These are phyloP conservation scores for Aleiodes sp. DNA, from an alignment of 1,140 invertebrate genomes.

Conservation along the genomic window DNA sequence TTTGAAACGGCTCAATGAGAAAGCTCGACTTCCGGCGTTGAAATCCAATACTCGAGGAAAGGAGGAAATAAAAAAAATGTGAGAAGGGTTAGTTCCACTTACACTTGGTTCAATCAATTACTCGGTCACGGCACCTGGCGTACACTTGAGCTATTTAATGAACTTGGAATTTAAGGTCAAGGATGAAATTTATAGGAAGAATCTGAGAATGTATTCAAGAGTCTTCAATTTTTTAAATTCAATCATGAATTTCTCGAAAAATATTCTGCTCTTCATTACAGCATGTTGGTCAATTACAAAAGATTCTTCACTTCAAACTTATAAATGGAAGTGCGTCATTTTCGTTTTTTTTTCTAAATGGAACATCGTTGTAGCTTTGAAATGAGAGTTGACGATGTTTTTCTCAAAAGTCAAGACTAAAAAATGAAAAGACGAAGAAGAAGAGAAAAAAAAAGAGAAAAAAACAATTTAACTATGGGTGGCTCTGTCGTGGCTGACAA, in stretches of 20 bases:
- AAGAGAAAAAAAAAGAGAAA: not conserved
- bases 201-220: too few relatives aligned
- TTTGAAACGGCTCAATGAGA: too few relatives aligned
- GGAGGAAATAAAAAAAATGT: not conserved
- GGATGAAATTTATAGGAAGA: too few relatives aligned
- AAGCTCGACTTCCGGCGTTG: too few relatives aligned
- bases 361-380: conserved; percentile 34
- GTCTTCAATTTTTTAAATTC: too few relatives aligned
- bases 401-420: not conserved
- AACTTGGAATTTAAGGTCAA: not conserved
- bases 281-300: not conserved
- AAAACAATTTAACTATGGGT: not conserved
- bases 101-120: not conserved
- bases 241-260: too few relatives aligned
- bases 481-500: not conserved
- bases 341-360: conserved; percentile 39
- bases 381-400: not conserved
- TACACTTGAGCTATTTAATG: not conserved
- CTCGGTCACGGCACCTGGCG: not conserved
- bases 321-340: conserved; percentile 38
- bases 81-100: conserved; percentile 1
- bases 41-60: not conserved
- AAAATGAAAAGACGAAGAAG: not conserved
- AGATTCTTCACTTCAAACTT: not conserved
- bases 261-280: not conserved